phyloP scores from a whole-genome alignment of 2,888 invertebrate species.

The Lycocerus yunnanus region DNA sequence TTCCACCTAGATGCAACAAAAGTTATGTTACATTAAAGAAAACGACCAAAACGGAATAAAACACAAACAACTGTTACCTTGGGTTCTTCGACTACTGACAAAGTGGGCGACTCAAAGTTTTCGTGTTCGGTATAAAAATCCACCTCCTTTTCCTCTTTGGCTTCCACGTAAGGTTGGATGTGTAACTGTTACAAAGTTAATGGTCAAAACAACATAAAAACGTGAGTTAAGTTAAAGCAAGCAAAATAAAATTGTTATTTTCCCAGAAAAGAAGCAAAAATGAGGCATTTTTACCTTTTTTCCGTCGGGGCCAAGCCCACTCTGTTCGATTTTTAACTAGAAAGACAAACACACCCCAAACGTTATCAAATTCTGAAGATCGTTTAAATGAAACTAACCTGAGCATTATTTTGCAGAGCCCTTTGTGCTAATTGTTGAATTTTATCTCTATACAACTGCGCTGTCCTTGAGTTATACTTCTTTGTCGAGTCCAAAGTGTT shows the following conservation, averaged over 20 bases:
- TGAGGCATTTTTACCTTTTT: slow-evolving; percentile 39
- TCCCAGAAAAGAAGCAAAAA: slow-evolving; percentile 2
- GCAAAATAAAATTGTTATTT: background rate
- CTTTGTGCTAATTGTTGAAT: slow-evolving; percentile 79
- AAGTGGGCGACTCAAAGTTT: slow-evolving; percentile 35
- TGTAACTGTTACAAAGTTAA: slow-evolving; percentile 21
- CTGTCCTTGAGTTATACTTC: slow-evolving; percentile 96
- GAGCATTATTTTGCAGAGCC: slow-evolving; percentile 87
- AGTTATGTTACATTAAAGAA: background rate
- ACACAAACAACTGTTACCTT: slow-evolving; percentile 8
- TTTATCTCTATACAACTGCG: slow-evolving; percentile 92
- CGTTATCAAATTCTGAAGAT: background rate
- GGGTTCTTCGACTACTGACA: background rate
- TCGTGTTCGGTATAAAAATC: slow-evolving; percentile 92
- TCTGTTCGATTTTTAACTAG: slow-evolving; percentile 38
- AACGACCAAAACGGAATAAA: background rate
- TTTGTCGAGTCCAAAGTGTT: slow-evolving; percentile 90
- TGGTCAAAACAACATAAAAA: background rate
- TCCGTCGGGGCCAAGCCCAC: slow-evolving; percentile 40
- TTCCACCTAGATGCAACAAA: background rate
- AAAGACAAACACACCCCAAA: slow-evolving; percentile 35
- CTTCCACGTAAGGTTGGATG: slow-evolving; percentile 58
- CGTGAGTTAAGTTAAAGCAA: background rate
- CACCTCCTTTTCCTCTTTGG: slow-evolving; percentile 68
- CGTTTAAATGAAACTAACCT: slow-evolving; percentile 62